phyloP scores from a whole-genome alignment of 2,888 invertebrate genomes.

The Carpatolechia fugitivella region DNA sequence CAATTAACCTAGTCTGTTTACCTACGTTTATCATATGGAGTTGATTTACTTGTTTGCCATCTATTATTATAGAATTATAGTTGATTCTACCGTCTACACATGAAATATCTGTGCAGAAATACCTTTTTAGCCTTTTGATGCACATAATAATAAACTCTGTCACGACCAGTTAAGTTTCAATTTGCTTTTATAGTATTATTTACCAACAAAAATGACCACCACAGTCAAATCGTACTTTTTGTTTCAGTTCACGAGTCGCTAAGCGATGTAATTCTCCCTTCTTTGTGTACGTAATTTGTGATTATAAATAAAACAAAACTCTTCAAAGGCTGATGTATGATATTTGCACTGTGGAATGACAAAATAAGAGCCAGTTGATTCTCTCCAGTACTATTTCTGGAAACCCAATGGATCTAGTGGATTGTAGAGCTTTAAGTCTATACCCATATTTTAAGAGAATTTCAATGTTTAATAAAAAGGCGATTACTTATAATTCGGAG shows the following conservation, averaged over 20 bases:
- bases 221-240: slow-evolving; percentile 50
- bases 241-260: slow-evolving; percentile 57
- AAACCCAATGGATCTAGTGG: background rate
- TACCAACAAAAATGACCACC: slow-evolving; percentile 32
- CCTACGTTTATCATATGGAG: no score
- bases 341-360: background rate
- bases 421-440: no score
- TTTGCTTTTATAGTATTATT: background rate
- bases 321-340: background rate
- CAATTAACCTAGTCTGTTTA: no score
- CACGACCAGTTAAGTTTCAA: background rate
- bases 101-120: background rate
- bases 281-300: slow-evolving; percentile 57
- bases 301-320: slow-evolving; percentile 49
- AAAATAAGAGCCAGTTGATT: background rate
- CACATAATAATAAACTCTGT: background rate
- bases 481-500: no score
- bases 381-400: background rate
- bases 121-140: background rate
- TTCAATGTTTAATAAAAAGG: no score
- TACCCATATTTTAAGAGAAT: no score
- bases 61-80: no score
- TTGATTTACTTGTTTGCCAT: no score
- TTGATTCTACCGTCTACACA: no score
- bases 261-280: slow-evolving; percentile 56